Percentiles rank a stretch among this genome's conserved stretches.
phyloP scores from a whole-genome alignment of 2,888 invertebrate species.

The Xylocampa areola region DNA sequence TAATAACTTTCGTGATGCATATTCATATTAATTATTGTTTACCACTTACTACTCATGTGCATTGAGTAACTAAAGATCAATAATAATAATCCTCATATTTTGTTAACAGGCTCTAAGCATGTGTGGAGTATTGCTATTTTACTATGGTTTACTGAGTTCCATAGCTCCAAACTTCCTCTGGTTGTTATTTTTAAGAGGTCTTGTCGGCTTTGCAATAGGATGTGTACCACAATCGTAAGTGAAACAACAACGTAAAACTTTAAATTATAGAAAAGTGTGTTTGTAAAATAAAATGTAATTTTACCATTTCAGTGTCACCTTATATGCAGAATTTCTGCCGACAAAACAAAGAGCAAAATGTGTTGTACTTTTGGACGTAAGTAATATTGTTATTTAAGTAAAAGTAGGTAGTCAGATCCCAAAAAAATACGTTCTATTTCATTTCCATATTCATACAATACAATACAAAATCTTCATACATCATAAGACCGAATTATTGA shows the following conservation, averaged over 20 bases:
- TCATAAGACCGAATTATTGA: too few relatives aligned
- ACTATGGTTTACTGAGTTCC: constrained; percentile 97
- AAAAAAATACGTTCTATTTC: too few relatives aligned
- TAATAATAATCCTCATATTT: background rate
- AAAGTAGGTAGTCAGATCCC: too few relatives aligned
- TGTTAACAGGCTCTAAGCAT: constrained; percentile 94
- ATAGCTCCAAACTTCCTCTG: constrained; percentile 97
- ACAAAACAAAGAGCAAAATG: constrained; percentile 98
- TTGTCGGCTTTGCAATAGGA: constrained; percentile 98
- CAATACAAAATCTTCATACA: too few relatives aligned
- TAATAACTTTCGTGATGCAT: too few relatives aligned
- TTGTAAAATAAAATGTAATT: background rate
- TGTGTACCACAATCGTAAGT: constrained; percentile 99
- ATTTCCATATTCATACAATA: too few relatives aligned
- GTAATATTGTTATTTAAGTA: constrained; percentile 80
- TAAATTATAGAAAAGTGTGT: too few relatives aligned
- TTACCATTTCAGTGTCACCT: constrained; percentile 93
- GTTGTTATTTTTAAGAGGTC: constrained; percentile 96
- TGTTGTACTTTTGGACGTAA: constrained; percentile 97
- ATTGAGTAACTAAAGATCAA: too few relatives aligned
- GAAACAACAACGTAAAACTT: background rate
- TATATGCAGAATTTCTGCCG: constrained; percentile 98
- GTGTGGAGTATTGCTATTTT: constrained; percentile 96
- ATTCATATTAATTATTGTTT: too few relatives aligned
- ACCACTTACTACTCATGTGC: too few relatives aligned